Conservation (phyloP, 2,113 vertebrate genomes). For the Eidolon helvum region DNA sequence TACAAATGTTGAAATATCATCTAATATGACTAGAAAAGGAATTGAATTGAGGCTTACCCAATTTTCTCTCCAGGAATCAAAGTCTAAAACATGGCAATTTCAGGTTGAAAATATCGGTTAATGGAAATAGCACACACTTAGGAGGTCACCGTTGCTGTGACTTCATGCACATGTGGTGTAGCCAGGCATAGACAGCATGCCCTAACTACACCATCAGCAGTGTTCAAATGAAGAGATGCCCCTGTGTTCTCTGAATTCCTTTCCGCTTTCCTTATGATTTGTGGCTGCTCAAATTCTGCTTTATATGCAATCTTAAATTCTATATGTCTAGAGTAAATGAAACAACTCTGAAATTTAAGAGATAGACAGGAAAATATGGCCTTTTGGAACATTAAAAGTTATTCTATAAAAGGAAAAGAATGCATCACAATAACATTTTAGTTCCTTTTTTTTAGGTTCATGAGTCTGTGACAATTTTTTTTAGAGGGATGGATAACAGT, state of each 20-base stretch:
- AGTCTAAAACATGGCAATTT: constrained; percentile 62
- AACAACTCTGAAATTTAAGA: constrained; percentile 8
- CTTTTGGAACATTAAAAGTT: constrained; percentile 5
- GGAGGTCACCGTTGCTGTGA: background rate
- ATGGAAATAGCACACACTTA: constrained; percentile 26
- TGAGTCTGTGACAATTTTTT: background rate
- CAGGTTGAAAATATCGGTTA: constrained; percentile 49
- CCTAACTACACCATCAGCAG: background rate
- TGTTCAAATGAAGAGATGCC: background rate
- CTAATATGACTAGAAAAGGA: constrained; percentile 50
- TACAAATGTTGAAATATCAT: constrained; percentile 56
- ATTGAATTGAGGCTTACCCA: constrained; percentile 35
- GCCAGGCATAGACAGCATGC: background rate
- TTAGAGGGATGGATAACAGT: background rate
- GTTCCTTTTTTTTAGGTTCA: constrained; percentile 26
- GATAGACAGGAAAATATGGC: background rate
- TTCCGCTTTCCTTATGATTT: background rate
- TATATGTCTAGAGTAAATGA: constrained; percentile 21
- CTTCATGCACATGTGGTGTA: background rate
- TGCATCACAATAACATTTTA: background rate
- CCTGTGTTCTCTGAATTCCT: background rate
- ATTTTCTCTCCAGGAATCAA: constrained; percentile 62
- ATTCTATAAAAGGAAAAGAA: background rate
- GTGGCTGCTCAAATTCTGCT: background rate
- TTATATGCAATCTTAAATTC: background rate